Evolutionary conservation across 1,140 invertebrate species (phyloP), one percentile per base, ranked within the genome.

Genomic region (Drosophila sp.): DNA sequence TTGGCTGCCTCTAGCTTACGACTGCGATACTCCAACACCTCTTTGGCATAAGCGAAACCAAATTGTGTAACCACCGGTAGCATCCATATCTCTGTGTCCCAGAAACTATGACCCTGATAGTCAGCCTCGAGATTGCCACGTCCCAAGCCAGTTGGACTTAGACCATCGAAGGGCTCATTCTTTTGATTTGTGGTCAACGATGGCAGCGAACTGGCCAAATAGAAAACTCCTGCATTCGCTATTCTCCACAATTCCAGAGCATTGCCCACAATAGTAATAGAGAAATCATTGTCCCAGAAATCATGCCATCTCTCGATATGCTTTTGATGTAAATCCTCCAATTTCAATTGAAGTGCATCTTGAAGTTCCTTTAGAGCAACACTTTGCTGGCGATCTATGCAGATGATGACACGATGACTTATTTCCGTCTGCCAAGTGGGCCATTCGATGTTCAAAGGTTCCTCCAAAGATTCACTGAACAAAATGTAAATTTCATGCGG

Each of bases 141-240:
- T 1, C 93, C 93, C 55, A 94, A 70, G 6, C 94, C 93, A 0
- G 93, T 93, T 8, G 94, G 94, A 80, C 94, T 94, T 0, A 94
- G 79, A 0, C 94, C 94, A 66, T 80, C 94, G 73, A 91, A 94
- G 5, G 85, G 81, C 41, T 92, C 92, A 10, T 92, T 81, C 0
- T 82, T 79, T 44, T 93, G 93, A 69, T 93, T 86, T 0, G 92
- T 92, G 5, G 90, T 61, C 3, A 91, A 78, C 0, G 93, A 92
- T 0, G 94, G 94, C 55, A 94, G 73, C 0, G 93, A 93, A 56
- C 93, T 94, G 25, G 93, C 80, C 63, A 93, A 91, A 66, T 94
- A 94, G 72, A 94, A 94, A 89, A 93, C 93, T 23, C 94, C 93
- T 0, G 93, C 93, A 66, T 94, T 93, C 0, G 94, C 92, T 77